Evolutionary conservation across 2,888 invertebrate species (phyloP).

Genomic region (Notodonta dromedarius): DNA sequence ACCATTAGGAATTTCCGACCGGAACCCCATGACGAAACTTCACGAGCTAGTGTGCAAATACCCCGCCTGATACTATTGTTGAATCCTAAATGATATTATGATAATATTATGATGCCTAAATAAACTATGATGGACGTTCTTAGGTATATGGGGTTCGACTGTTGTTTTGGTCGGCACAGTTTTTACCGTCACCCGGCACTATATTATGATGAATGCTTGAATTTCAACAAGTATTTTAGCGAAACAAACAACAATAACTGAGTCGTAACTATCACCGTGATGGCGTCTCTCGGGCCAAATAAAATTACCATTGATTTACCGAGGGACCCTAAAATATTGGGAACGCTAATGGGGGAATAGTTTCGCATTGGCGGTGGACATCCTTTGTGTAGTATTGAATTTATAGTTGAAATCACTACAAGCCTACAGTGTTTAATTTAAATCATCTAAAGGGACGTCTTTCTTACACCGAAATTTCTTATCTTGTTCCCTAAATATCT

Average conservation of each 20-base stretch:
- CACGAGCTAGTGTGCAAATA: no score
- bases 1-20: no score
- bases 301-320: constrained; percentile 1
- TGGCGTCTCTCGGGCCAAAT: neutral
- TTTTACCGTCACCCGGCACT: neutral
- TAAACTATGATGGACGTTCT: no score
- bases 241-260: constrained; percentile 3
- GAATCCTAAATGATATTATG: no score
- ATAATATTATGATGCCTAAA: no score
- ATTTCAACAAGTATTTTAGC: neutral
- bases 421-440: no score
- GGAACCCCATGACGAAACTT: no score
- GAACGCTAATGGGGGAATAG: neutral
- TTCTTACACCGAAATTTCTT: no score
- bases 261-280: neutral
- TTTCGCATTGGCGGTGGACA: neutral
- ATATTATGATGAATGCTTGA: neutral
- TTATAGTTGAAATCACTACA: neutral
- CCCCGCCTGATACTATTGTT: no score
- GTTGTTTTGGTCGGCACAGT: neutral
- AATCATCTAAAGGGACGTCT: no score
- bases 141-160: neutral
- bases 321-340: neutral
- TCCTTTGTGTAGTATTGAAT: neutral
- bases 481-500: no score